Evolutionary conservation across 2,888 invertebrate species (phyloP).

Genomic region (Drosophila percnosoma): DNA sequence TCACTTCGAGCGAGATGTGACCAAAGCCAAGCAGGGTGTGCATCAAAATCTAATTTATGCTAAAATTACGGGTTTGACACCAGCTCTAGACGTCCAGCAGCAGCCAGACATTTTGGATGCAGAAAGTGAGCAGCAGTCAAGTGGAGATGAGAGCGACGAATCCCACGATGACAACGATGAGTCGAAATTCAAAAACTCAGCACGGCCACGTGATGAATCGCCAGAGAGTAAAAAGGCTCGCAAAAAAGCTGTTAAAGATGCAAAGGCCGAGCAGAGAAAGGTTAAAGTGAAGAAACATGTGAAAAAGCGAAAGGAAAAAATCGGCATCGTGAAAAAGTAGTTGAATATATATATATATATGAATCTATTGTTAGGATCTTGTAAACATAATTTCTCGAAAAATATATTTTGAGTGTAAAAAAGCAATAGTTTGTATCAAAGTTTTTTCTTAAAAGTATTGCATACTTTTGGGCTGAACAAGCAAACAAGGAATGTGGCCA

Average conservation of each 20-base stretch:
- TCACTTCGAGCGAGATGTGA: slow-evolving; percentile 94
- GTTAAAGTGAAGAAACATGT: slow-evolving; percentile 96
- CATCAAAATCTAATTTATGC: slow-evolving; percentile 92
- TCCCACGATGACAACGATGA: slow-evolving; percentile 62
- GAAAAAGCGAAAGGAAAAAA: slow-evolving; percentile 94
- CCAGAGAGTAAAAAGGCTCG: slow-evolving; percentile 92
- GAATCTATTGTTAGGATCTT: background rate
- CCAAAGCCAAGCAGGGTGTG: slow-evolving; percentile 90
- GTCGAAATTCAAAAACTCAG: slow-evolving; percentile 87
- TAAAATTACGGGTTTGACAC: slow-evolving; percentile 93
- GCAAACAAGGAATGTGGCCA: fast-evolving
- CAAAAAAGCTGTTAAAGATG: slow-evolving; percentile 95
- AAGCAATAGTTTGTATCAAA: background rate
- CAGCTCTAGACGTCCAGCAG: slow-evolving; percentile 91
- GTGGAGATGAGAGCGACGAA: slow-evolving; percentile 45
- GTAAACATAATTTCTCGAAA: background rate
- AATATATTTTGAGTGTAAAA: background rate
- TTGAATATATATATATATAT: background rate
- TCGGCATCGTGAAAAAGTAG: slow-evolving; percentile 84
- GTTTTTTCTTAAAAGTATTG: background rate
- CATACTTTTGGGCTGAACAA: background rate
- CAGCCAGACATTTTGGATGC: slow-evolving; percentile 87
- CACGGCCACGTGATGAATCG: slow-evolving; percentile 92
- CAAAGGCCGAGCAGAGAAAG: slow-evolving; percentile 94
- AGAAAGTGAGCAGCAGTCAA: slow-evolving; percentile 43